Evolutionary conservation across 2,113 vertebrate species (phyloP).

Genomic region (Poeciliopsis retropinna): DNA sequence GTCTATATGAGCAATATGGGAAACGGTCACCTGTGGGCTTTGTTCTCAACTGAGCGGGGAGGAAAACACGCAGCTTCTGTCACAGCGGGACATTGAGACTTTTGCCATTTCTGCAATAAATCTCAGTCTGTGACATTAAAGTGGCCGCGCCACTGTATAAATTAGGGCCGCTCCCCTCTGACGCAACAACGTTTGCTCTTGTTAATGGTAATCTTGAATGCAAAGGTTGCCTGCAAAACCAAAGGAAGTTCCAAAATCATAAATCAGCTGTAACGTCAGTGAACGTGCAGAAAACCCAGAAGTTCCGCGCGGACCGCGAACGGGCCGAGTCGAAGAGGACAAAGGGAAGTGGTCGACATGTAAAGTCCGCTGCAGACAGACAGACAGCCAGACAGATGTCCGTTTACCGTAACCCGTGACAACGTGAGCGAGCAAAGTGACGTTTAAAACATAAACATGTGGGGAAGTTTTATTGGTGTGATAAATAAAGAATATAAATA

Average conservation of each 20-base stretch:
- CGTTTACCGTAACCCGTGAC: neutral
- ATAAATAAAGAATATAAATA: too few species aligned
- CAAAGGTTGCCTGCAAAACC: constrained; percentile 15
- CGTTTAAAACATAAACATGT: neutral
- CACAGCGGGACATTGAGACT: constrained; percentile 17
- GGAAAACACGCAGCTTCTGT: neutral
- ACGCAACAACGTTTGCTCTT: constrained; percentile 33
- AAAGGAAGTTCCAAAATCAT: constrained; percentile 46
- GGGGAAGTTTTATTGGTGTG: too few species aligned
- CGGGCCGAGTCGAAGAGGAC: neutral
- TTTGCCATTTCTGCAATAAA: constrained; percentile 45
- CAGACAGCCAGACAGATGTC: neutral
- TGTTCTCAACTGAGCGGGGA: neutral
- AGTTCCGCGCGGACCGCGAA: neutral
- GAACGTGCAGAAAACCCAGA: neutral
- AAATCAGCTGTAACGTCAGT: constrained; percentile 8
- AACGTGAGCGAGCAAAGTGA: neutral
- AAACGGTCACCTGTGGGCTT: constrained; percentile 57
- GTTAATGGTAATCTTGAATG: neutral
- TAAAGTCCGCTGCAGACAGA: constrained; percentile 30
- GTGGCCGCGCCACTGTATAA: neutral
- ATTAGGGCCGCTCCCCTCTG: constrained; percentile 53
- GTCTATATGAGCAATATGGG: constrained; percentile 34
- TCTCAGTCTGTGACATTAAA: neutral
- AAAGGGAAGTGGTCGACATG: constrained; percentile 48